These are phyloP conservation scores for Lasius fuliginosus DNA, from an alignment of 2,888 invertebrate genomes.

Conservation along the genomic window DNA sequence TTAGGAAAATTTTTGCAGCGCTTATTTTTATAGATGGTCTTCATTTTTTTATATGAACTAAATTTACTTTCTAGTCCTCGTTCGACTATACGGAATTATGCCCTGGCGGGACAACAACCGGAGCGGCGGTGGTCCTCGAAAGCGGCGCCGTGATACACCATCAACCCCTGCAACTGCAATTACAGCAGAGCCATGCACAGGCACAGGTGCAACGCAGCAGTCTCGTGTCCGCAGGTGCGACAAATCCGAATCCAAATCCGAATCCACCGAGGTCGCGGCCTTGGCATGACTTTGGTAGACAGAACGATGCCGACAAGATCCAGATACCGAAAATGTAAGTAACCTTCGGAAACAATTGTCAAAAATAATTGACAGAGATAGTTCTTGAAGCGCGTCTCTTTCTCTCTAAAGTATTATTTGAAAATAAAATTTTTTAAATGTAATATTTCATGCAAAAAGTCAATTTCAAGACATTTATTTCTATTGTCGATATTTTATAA, in stretches of 20 bases:
- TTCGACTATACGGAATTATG: conserved; percentile 97
- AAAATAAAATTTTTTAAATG: background rate
- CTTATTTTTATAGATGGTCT: background rate
- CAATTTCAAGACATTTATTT: background rate
- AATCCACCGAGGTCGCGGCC: conserved; percentile 91
- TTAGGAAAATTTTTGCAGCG: background rate
- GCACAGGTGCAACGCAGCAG: conserved; percentile 88
- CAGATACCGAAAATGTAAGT: conserved; percentile 99
- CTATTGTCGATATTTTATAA: background rate
- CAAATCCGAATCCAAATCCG: conserved; percentile 83
- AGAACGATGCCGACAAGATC: conserved; percentile 98
- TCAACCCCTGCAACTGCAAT: conserved; percentile 86
- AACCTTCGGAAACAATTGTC: background rate
- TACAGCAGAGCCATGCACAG: conserved; percentile 87
- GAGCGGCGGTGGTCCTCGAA: conserved; percentile 87
- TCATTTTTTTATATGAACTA: background rate
- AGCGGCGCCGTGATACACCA: conserved; percentile 87
- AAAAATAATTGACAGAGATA: background rate
- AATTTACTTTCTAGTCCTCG: conserved; percentile 89
- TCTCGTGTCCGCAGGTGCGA: conserved; percentile 81
- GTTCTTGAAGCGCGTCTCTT: background rate
- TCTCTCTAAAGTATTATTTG: background rate
- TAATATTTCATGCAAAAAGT: background rate
- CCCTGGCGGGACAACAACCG: conserved; percentile 87
- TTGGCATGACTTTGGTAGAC: conserved; percentile 98